Evolutionary conservation across 2,888 invertebrate species (phyloP), one percentile per base, ranked within the genome.

Genomic region (Seladonia tumulorum): DNA sequence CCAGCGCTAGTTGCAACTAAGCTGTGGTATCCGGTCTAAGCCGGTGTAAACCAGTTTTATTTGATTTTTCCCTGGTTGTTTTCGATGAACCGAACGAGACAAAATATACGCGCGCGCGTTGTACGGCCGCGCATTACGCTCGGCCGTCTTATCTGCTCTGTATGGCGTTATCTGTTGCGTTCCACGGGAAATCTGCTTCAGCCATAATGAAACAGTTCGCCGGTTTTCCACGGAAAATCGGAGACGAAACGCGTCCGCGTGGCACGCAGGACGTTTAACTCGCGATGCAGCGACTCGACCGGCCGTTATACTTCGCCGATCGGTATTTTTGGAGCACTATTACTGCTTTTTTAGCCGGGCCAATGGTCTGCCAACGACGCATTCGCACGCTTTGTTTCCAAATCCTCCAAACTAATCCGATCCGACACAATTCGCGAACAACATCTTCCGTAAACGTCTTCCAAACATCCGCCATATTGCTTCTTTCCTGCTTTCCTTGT

Each of bases 11-110:
- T 72, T 77, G 42, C 68, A 76, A 84, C 81, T 76, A 47, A 80
- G 82, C 74, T 66, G 82, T 68, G 57, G 60, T 73, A 81, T 77
- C 83, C 71, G 60, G 83, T 79, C n/a, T 29, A 73, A 74, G 66
- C 88, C 80, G 71, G 88, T 68, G 79, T 42, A 82, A 89, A 88
- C 90, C 90, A 88, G 88, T 89, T 87, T 85, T 68, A 79, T 81
- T 85, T 39, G 80, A 89, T 90, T 87, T 89, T 89, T 89, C 82
- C 39, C 70, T 79, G 72, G 74, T 81, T 72, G 72, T 87, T 89
- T 87, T 85, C 83, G 74, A 86, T 85, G 70, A 76, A 87, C 78
- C 72, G 82, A 75, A 63, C 76, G 81, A 66, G 81, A 86, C 68
- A 81, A 85, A 86, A 85, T 85, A 85, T 85, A 85, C 70, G 53